Evolutionary conservation across 2,113 vertebrate genomes (phyloP), one percentile per base, ranked within the genome.

Genomic region (Myotis lucifugus): DNA sequence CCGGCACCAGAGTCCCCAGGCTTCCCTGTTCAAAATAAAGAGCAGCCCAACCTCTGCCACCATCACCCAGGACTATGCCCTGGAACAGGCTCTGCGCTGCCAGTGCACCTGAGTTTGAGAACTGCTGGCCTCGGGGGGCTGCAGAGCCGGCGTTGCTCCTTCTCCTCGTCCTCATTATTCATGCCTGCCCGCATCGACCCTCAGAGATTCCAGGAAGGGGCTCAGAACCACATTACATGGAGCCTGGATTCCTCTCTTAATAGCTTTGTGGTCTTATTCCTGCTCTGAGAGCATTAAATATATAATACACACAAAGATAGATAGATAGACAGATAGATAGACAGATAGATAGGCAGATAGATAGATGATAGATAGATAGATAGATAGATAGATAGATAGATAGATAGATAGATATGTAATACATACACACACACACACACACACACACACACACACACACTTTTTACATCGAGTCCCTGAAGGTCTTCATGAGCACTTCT

Each of bases 71-170:
- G 13, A 9, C 37, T 15, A 1, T 0, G 0, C 37, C 48, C 76
- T 4, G 1, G 8, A 13, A 25, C 52, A 18, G 59, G 46, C 14
- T 61, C 59, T 32, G 34, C 0, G 0, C 50, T 7, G 23, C 37
- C 15, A 3, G 8, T 0, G 4, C 14, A 0, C 61, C 1, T 0
- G 4, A 23, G 66, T 27, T 48, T 19, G 3, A 88, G 61, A 34
- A 59, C 29, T 0, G 42, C 34, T 15, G 59, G 74, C 32, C 32
- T 37, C 34, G 1, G 3, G 19, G 25, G 4, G 76, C 48, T 37
- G 8, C 12, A 6, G 0, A 7, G 52, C 27, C 52, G 1, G 90
- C 10, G 3, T 17, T 32, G 27, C 50, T 42, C 40, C 88, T 8
- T 19, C 32, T 34, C 40, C 61, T 18, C 1, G 0, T 40, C 21